phyloP scores from a whole-genome alignment of 2,113 vertebrate genomes.

The Lepus europaeus region DNA sequence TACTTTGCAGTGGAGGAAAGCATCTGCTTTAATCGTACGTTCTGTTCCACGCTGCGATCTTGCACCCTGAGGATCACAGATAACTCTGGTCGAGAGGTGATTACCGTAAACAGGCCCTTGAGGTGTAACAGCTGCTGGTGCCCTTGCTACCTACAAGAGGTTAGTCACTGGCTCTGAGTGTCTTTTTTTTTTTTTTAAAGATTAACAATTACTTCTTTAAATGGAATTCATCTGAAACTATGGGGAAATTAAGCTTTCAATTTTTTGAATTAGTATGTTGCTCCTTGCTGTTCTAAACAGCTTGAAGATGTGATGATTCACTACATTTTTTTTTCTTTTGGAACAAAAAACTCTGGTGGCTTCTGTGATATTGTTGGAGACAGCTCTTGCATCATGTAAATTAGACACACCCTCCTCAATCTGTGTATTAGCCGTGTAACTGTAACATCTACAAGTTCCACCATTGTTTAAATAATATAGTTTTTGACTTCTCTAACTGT shows the following conservation, averaged over 20 bases:
- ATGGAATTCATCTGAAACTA: not conserved
- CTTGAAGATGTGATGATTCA: constrained; percentile 8
- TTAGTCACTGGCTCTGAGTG: constrained; percentile 79
- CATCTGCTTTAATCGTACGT: constrained; percentile 93
- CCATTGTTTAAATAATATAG: not conserved
- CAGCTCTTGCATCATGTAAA: not conserved
- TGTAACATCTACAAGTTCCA: not conserved
- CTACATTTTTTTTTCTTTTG: constrained; percentile 33
- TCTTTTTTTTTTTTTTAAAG: not conserved
- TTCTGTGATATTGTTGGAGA: not conserved
- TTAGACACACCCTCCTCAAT: not conserved
- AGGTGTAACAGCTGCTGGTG: constrained; percentile 96
- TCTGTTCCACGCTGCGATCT: constrained; percentile 94
- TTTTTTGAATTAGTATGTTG: not conserved
- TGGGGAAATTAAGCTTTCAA: not conserved
- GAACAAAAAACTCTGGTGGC: not conserved
- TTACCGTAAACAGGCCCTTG: constrained; percentile 93
- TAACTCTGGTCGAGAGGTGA: constrained; percentile 92
- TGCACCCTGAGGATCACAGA: constrained; percentile 95
- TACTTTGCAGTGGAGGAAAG: constrained; percentile 98
- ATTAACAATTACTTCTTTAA: constrained; percentile 25
- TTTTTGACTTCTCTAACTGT: not conserved
- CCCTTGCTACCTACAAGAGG: constrained; percentile 97
- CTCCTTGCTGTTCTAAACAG: not conserved
- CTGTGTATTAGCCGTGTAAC: not conserved